Base-by-base conservation (phyloP, 2,113 vertebrate genomes). In the Atlantisia rogersi region DNA sequence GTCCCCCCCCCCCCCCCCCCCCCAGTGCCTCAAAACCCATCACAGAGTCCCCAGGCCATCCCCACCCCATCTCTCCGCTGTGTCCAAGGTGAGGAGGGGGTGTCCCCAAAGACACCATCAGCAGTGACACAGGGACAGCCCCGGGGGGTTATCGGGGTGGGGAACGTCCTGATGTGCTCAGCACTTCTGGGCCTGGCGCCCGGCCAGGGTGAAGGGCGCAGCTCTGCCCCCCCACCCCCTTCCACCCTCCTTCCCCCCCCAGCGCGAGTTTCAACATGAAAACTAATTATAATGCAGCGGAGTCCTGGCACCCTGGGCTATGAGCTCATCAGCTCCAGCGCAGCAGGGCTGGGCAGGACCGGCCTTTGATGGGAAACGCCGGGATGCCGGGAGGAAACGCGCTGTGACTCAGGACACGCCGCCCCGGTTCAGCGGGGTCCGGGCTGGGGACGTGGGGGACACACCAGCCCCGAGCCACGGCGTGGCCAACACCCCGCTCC, bases 231-330 rank as follows among this genome's bases (percentile, higher is more conserved):
- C 15, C 62, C 15, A 35, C 16, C 50, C 50, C 24, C 50, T 19
- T 19, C 44, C 44, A 44, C 22, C 44, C 35, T 35, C 46, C 14
- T 53, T 13, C 40, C 19, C 15, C 15, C 25, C 3, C 28, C 78
- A 17, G 82, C 86, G 1, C 86, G 29, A 86, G 94, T 95, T 90
- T 25, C 79, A 5, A 95, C 96, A 95, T 0, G 96, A 95, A 70
- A 32, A 29, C 40, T 87, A 91, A 96, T 97, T 94, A 91, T 82
- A 86, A n/a, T 82, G 31, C 79, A 92, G 62, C 12, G 37, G 18
- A 95, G 93, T 86, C 93, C 74, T 3, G 11, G 93, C 96, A 70
- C 64, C 87, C 81, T 44, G 96, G 96, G 95, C 95, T 63, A n/a
- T 87, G 95, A 92, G 95, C 96, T 95, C 92, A 94, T 20, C 95